Base-by-base conservation (phyloP, 2,113 vertebrate genomes). In the Sardina pilchardus region DNA sequence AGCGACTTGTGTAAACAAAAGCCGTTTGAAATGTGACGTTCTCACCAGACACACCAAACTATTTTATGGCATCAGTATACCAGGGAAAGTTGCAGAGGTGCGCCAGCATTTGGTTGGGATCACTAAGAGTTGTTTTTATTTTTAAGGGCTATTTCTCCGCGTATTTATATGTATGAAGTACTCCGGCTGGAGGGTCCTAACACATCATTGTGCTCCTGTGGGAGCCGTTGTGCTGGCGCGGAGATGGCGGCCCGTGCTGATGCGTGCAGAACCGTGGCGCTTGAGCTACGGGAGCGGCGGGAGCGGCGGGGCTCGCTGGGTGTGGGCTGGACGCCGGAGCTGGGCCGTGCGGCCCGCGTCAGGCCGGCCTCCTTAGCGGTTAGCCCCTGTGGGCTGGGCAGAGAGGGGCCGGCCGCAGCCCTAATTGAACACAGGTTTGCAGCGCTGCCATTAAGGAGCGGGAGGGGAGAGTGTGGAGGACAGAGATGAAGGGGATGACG, bases 401-500 rank as follows among this genome's bases (percentile, higher is more conserved):
- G 82, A 81, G 42, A 81, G 82, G 82, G 42, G 84, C 87, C 75
- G 71, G 81, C 81, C 81, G 67, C 85, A 56, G 50, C 47, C 63
- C 36, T 88, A 87, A 88, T 87, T 83, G 86, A 88, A 88, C 56
- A 81, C 82, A 87, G 86, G 80, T 86, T 87, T 84, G 82, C 80
- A 44, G 84, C 75, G 84, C 82, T 75, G 45, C 42, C 82, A 86
- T 83, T 86, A 87, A 87, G 83, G 36, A 59, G 42, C 53, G 42
- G 10, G 24, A 81, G 43, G 42, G 44, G 34, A n/a, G 85, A 67
- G 59, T 30, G n/a, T 7, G 24, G 24, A 67, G n/a, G 63, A 42
- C 19, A 50, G 85, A 47, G 82, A n/a, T 17, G 53, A 81, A 43
- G 36, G 83, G 30, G 75, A 75, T 39, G 44, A 67, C 26, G 4